Evolutionary conservation across 2,888 invertebrate genomes (phyloP), one percentile per base, ranked within the genome.

Genomic region (Chironomus riparius): DNA sequence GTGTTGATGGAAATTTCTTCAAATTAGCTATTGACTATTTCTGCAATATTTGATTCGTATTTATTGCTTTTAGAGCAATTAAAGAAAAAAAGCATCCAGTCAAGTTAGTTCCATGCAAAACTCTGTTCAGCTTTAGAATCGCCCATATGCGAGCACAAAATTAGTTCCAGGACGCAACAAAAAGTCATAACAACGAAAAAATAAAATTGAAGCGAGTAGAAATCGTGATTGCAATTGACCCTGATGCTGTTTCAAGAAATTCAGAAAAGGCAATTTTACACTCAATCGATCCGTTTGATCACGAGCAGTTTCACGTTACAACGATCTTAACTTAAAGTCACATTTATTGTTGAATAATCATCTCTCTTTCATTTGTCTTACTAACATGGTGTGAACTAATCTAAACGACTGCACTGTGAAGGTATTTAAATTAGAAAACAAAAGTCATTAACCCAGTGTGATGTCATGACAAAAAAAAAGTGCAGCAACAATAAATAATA

Each of bases 251-350:
- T 38, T 38, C 38, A 61, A 21, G 12, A 61, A 48, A 74, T 61
- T 74, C 47, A 74, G 47, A 10, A 47, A 74, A 74, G 74, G 62
- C 74, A 47, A 74, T 74, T 74, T 72, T 72, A 72, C 72, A 56
- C 73, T 74, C 68, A 68, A 74, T 74, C 38, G 74, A 18, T 15
- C 24, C 22, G 47, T 47, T 62, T 15, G 7, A 15, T 24, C 24
- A 21, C 21, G 56, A 50, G 24, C 50, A n/a, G 56, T 21, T 71
- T 71, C 71, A 62, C 13, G 24, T 65, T 65, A 24, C 21, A 21
- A 21, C 22, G 65, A 65, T 65, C 65, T 21, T 24, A 4, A 24
- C 12, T 21, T 24, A 3, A 56, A 56, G 56, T 15, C 24, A 65
- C 15, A 21, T 65, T 24, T 65, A 12, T 21, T 12, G 21, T 21